phyloP scores from a whole-genome alignment of 2,113 vertebrate genomes.

The Myiagra hebetior region DNA sequence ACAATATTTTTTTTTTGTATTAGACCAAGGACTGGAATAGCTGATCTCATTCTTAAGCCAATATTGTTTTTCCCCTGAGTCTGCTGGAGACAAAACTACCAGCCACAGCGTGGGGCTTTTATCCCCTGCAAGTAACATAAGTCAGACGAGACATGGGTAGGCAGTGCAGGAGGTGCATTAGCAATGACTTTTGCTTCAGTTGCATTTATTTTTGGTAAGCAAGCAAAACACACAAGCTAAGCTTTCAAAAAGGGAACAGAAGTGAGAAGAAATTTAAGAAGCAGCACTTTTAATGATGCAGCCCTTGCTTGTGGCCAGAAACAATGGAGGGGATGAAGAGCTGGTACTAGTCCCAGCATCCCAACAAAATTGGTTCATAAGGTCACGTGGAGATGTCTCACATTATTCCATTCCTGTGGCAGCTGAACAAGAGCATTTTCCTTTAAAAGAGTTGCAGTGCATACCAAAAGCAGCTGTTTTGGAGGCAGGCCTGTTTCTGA shows the following conservation, averaged over 20 bases:
- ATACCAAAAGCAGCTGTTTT: neutral
- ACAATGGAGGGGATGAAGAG: neutral
- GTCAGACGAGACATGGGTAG: neutral
- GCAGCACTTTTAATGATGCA: neutral
- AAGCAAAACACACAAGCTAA: neutral
- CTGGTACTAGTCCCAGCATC: neutral
- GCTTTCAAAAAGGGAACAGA: neutral
- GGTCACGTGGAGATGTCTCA: neutral
- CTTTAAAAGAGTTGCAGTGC: neutral
- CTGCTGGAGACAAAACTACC: neutral
- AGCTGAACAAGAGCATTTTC: neutral
- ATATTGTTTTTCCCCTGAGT: neutral
- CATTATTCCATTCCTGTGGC: neutral
- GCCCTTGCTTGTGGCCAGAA: neutral
- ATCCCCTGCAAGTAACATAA: rapidly evolving
- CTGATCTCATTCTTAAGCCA: neutral
- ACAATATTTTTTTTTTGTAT: neutral
- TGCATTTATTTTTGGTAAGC: neutral
- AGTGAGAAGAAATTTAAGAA: neutral
- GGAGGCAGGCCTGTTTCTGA: neutral
- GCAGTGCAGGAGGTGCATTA: neutral
- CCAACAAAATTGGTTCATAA: neutral
- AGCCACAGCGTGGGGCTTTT: rapidly evolving
- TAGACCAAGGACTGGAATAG: neutral
- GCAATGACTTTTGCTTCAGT: neutral